A percentile compares a stretch with the other conserved stretches of the same genome.
Evolutionary conservation across 2,113 vertebrate species (phyloP).

Genomic region (Halcyon senegalensis): DNA sequence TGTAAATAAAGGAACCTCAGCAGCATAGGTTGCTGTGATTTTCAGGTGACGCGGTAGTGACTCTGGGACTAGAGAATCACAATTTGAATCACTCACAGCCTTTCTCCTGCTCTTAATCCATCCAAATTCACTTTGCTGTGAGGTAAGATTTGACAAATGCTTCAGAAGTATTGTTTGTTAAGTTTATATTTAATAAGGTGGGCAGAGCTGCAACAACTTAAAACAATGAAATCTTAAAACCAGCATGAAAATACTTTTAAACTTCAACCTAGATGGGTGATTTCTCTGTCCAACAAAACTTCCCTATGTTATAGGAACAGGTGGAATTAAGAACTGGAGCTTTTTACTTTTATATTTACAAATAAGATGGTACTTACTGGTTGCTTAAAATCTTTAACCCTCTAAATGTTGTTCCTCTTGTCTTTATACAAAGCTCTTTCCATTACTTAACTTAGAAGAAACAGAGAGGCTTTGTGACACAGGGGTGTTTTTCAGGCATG

Average conservation of each 20-base stretch:
- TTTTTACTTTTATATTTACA: background rate
- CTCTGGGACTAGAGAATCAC: background rate
- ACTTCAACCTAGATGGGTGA: background rate
- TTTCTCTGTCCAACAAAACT: background rate
- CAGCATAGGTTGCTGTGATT: background rate
- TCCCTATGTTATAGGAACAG: background rate
- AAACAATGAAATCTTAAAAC: background rate
- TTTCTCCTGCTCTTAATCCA: background rate
- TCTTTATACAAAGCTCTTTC: background rate
- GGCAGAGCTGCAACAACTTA: background rate
- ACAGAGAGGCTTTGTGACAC: background rate
- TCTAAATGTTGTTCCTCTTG: background rate
- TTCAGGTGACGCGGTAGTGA: background rate
- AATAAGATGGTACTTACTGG: background rate
- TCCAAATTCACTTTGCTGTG: background rate
- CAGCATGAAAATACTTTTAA: background rate
- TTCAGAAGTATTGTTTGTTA: background rate
- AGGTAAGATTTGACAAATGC: background rate
- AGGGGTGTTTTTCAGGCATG: background rate
- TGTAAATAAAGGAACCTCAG: background rate
- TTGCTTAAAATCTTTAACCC: background rate
- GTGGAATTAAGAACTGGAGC: background rate
- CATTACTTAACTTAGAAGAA: background rate
- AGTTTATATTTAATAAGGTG: background rate
- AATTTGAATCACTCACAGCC: background rate